phyloP scores from a whole-genome alignment of 2,888 invertebrate species.

The Mythimna pallens region DNA sequence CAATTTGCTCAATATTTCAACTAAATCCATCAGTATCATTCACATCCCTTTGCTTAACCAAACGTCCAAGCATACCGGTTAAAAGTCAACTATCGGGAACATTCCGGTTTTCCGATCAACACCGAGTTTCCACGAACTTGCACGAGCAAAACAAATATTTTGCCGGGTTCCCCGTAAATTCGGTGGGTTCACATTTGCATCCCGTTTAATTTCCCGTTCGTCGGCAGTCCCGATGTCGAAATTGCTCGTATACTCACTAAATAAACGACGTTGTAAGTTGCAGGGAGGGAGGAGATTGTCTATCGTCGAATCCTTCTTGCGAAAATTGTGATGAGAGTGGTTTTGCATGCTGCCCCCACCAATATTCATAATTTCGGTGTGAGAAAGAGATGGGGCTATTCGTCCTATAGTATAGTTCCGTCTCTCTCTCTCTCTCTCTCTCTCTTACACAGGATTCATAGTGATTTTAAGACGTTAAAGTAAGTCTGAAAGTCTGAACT shows the following conservation, averaged over 20 bases:
- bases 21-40: background rate
- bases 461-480: no score
- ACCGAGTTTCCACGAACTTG: constrained; percentile 33
- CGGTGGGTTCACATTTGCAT: constrained; percentile 42
- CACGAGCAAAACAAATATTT: constrained; percentile 54
- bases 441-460: no score
- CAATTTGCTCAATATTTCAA: background rate
- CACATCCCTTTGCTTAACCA: background rate
- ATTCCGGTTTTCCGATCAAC: constrained; percentile 15
- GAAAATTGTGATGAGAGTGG: background rate
- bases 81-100: constrained; percentile 28
- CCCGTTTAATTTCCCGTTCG: constrained; percentile 56
- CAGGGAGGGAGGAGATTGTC: constrained; percentile 1
- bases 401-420: background rate
- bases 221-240: constrained; percentile 24
- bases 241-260: constrained; percentile 40
- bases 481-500: background rate
- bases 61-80: constrained; percentile 17
- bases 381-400: no score
- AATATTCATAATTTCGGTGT: background rate
- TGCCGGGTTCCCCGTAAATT: constrained; percentile 31
- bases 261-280: constrained; percentile 31
- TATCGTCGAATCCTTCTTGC: constrained; percentile 2
- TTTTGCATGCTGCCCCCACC: background rate
- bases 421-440: background rate